Percentiles rank a stretch among this genome's conserved stretches.
Evolutionary conservation across 2,113 vertebrate genomes (phyloP).

Genomic region (Prolemur simus): DNA sequence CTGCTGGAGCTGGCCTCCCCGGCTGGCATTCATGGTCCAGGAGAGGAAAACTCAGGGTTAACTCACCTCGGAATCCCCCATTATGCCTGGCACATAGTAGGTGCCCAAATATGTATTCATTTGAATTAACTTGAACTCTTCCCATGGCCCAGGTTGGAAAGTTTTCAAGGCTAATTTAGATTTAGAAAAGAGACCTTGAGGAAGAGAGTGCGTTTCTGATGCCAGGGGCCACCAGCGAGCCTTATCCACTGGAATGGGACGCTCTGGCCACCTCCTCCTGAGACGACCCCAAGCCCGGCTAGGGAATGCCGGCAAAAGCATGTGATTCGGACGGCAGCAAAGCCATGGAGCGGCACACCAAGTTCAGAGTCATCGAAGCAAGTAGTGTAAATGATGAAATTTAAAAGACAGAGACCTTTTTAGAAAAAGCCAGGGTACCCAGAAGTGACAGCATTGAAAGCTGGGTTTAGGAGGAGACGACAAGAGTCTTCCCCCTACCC

Average conservation of each 20-base stretch:
- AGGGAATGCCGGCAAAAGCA: not conserved
- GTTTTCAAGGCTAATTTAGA: not conserved
- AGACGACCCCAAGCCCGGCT: not conserved
- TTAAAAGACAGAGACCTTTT: slow-evolving; percentile 63
- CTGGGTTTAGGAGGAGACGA: not conserved
- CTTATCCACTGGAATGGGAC: not conserved
- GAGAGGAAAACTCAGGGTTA: not conserved
- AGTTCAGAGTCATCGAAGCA: slow-evolving; percentile 54
- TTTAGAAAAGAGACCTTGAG: not conserved
- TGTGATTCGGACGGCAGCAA: slow-evolving; percentile 12
- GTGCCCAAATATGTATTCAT: not conserved
- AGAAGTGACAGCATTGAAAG: not conserved
- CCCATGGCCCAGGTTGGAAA: not conserved
- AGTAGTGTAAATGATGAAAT: slow-evolving; percentile 23
- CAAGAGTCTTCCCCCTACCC: not conserved
- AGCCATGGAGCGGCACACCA: not conserved
- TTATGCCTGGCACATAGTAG: not conserved
- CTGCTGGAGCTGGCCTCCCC: not conserved
- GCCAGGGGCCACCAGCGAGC: not conserved
- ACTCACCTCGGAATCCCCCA: not conserved
- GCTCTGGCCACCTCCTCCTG: not conserved
- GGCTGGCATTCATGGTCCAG: not conserved
- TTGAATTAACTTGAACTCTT: not conserved
- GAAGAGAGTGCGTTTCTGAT: not conserved
- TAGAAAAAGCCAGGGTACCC: not conserved